phyloP scores from a whole-genome alignment of 2,113 vertebrate species.

The Clarias batrachus region DNA sequence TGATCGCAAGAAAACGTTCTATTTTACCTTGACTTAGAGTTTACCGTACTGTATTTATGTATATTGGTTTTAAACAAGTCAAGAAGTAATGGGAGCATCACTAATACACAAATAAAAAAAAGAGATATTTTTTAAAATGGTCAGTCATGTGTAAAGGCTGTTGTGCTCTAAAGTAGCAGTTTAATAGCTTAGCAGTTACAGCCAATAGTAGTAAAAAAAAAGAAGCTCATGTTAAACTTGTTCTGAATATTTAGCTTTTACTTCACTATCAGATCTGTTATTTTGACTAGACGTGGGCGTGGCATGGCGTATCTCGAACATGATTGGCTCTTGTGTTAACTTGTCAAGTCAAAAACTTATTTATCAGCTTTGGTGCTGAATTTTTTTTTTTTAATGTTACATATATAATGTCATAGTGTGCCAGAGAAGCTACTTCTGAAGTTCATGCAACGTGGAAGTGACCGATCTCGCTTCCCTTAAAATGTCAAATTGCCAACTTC shows the following conservation, averaged over 20 bases:
- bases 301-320: neutral
- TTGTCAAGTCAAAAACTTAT: neutral
- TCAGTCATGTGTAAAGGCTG: neutral
- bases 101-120: neutral
- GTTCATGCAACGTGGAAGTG: too few relatives aligned
- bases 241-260: neutral
- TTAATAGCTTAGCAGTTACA: neutral
- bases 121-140: neutral
- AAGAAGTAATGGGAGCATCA: conserved; percentile 36
- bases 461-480: too few relatives aligned
- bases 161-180: neutral
- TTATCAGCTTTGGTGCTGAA: too few relatives aligned
- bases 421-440: too few relatives aligned
- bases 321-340: neutral
- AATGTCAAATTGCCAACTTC: too few relatives aligned
- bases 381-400: too few relatives aligned
- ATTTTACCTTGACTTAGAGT: neutral
- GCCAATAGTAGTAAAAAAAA: neutral
- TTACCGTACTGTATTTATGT: too few relatives aligned
- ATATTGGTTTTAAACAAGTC: neutral
- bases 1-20: conserved; percentile 22
- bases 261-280: neutral
- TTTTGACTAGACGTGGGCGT: neutral
- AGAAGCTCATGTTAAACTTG: neutral
- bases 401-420: too few relatives aligned